Evolutionary conservation across 2,797 vertebrate species (phyloP).

Genomic region (Coregonus suidteri): DNA sequence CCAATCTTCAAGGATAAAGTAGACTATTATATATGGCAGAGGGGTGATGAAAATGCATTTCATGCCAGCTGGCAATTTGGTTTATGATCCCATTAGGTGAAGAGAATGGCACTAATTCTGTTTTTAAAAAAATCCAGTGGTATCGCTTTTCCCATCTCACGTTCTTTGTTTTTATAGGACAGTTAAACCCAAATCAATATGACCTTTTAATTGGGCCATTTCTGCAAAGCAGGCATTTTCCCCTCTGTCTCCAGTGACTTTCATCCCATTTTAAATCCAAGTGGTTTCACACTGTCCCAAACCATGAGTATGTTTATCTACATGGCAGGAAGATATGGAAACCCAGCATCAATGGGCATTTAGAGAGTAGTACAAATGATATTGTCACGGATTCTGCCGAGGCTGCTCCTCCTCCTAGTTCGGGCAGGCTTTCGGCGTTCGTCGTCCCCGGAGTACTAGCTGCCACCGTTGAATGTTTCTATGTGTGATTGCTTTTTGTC

Average conservation of each 20-base stretch:
- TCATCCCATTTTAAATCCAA: neutral
- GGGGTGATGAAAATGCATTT: neutral
- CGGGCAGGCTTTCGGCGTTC: no score
- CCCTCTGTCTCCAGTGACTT: neutral
- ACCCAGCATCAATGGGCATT: neutral
- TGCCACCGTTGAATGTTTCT: no score
- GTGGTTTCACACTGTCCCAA: neutral
- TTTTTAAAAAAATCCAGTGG: neutral
- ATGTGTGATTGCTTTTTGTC: no score
- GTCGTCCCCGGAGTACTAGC: no score
- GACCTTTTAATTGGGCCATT: constrained; percentile 4
- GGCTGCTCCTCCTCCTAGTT: no score
- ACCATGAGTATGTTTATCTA: neutral
- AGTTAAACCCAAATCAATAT: constrained; percentile 21
- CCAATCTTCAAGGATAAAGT: constrained; percentile 18
- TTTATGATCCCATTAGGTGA: neutral
- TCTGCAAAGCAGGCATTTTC: constrained; percentile 7
- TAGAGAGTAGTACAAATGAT: neutral
- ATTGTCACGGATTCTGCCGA: neutral
- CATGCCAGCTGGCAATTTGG: neutral
- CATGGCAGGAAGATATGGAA: neutral
- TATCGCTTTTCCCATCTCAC: neutral
- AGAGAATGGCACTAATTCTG: neutral
- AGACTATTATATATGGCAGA: constrained; percentile 1
- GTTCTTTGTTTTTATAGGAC: constrained; percentile 3